Conservation (phyloP, 2,888 invertebrate species). For the Xylota segnis region DNA sequence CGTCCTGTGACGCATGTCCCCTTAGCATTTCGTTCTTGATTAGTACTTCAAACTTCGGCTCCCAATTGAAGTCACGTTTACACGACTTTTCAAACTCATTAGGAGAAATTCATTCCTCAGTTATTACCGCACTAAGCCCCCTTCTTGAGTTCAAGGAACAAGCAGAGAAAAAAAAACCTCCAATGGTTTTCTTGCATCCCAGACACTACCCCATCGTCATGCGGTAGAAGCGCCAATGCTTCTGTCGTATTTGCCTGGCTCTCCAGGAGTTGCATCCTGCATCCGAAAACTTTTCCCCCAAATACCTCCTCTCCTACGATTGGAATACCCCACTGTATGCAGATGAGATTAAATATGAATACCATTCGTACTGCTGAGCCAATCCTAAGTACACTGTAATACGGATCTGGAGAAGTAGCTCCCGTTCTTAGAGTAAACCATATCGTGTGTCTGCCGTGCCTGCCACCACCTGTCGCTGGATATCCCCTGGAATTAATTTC, state of each 20-base stretch:
- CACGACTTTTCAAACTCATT: slow-evolving; percentile 11
- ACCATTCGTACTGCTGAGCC: slow-evolving; percentile 14
- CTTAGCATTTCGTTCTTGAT: no score
- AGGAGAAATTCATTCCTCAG: neutral
- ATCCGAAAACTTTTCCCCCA: slow-evolving; percentile 6
- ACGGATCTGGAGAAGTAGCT: slow-evolving; percentile 19
- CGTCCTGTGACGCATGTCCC: no score
- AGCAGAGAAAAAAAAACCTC: neutral
- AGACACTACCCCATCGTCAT: neutral
- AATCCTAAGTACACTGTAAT: slow-evolving; percentile 31
- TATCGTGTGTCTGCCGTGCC: neutral
- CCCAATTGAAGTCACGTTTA: slow-evolving; percentile 9
- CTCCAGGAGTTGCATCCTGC: slow-evolving; percentile 3
- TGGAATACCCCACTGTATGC: slow-evolving; percentile 2
- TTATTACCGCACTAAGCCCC: slow-evolving; percentile 6
- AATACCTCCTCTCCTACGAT: neutral
- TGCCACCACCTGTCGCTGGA: slow-evolving; percentile 37
- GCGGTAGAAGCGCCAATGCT: neutral
- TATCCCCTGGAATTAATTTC: slow-evolving; percentile 52
- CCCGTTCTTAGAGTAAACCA: slow-evolving; percentile 3
- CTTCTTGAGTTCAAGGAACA: neutral
- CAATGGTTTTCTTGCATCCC: neutral
- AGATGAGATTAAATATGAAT: slow-evolving; percentile 52
- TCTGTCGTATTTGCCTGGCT: neutral
- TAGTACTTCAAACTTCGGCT: no score